A percentile compares a stretch with the other conserved stretches of the same genome.
Evolutionary conservation across 2,888 invertebrate species (phyloP).

Genomic region (Folsomia manolachei): DNA sequence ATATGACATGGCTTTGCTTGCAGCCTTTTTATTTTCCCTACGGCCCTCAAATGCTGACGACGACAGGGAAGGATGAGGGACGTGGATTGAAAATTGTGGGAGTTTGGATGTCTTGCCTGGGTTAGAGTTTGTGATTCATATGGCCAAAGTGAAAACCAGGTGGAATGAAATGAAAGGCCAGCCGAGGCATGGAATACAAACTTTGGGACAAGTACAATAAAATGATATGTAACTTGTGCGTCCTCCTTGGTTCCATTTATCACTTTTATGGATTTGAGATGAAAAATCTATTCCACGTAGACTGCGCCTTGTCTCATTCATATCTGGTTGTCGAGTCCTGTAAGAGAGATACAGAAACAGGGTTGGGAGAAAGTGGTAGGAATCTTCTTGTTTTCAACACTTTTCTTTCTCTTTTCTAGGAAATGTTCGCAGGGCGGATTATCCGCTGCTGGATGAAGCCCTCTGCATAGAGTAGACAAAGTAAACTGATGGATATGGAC

Average conservation of each 20-base stretch:
- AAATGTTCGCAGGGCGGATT: too few relatives aligned
- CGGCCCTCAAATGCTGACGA: background rate
- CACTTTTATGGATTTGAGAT: conserved; percentile 49
- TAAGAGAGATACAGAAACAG: background rate
- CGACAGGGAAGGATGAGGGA: background rate
- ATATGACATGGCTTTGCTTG: background rate
- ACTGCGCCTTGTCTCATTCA: conserved; percentile 7
- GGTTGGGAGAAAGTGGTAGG: too few relatives aligned
- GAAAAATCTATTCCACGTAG: conserved; percentile 47
- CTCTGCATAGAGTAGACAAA: background rate
- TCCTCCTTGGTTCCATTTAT: conserved; percentile 41
- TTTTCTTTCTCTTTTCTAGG: too few relatives aligned
- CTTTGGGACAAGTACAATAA: conserved; percentile 12
- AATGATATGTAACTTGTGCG: conserved; percentile 46
- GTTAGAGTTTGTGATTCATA: too few relatives aligned
- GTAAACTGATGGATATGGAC: background rate
- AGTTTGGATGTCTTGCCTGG: background rate
- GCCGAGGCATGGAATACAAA: background rate
- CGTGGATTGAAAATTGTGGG: conserved; percentile 3
- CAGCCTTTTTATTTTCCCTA: background rate
- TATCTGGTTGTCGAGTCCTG: background rate
- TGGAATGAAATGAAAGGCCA: background rate
- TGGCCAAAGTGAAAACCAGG: background rate
- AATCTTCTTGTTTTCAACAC: too few relatives aligned
- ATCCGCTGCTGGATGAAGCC: background rate